phyloP scores from a whole-genome alignment of 1,140 invertebrate species.

The Andricus grossulariae region DNA sequence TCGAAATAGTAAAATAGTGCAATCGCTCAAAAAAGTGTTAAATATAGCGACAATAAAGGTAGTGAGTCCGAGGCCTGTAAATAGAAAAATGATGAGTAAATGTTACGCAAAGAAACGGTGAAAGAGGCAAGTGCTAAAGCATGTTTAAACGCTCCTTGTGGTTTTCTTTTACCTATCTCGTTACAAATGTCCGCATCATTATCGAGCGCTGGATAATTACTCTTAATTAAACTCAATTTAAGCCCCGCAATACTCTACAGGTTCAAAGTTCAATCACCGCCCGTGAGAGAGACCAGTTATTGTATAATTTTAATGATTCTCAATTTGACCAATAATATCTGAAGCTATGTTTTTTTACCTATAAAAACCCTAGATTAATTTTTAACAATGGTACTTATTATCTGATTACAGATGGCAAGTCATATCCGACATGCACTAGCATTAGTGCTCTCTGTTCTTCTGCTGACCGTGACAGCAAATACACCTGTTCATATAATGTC shows the following conservation, averaged over 20 bases:
- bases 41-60: no score
- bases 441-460: conserved; percentile 51
- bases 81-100: background rate
- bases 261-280: conserved; percentile 41
- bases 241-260: conserved; percentile 27
- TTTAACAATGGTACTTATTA: conserved; percentile 5
- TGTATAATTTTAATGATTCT: conserved; percentile 15
- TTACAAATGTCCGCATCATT: conserved; percentile 42
- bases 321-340: background rate
- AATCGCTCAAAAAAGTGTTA: no score
- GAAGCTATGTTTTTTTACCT: background rate
- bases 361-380: background rate
- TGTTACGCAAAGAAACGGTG: background rate
- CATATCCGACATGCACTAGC: conserved; percentile 48
- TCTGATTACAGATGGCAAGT: conserved; percentile 66
- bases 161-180: background rate
- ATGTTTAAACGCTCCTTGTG: background rate
- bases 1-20: no score
- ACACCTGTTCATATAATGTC: conserved; percentile 73
- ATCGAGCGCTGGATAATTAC: conserved; percentile 47
- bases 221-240: conserved; percentile 58
- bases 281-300: conserved; percentile 6
- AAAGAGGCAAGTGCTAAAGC: conserved; percentile 4
- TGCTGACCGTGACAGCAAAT: conserved; percentile 62
- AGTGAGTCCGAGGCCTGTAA: background rate